phyloP scores from a whole-genome alignment of 1,140 invertebrate species.

The Apis laboriosa region DNA sequence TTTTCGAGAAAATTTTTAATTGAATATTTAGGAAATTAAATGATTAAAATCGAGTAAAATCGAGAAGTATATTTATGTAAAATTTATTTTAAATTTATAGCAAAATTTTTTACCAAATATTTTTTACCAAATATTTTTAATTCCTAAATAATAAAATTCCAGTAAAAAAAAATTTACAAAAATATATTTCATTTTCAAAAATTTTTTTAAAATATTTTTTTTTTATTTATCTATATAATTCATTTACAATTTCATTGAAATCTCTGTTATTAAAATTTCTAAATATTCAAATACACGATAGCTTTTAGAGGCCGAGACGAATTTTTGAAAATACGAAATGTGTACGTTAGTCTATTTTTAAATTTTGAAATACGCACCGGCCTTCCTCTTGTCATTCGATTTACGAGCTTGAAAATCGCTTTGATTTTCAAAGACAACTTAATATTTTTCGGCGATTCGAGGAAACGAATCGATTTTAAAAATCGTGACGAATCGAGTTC shows the following conservation, averaged over 20 bases:
- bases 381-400: conserved; percentile 5
- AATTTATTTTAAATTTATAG: too few species aligned
- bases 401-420: conserved; percentile 32
- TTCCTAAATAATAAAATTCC: neutral
- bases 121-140: neutral
- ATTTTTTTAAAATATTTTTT: neutral
- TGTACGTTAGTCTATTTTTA: conserved; percentile 32
- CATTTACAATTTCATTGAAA: too few species aligned
- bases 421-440: neutral
- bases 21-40: too few species aligned
- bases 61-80: too few species aligned
- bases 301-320: neutral
- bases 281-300: neutral
- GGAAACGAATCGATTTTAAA: neutral
- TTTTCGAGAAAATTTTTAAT: neutral
- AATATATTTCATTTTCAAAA: neutral
- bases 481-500: neutral
- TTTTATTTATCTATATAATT: neutral
- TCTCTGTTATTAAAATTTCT: too few species aligned
- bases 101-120: neutral
- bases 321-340: conserved; percentile 11
- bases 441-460: neutral
- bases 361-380: neutral
- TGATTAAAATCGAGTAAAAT: too few species aligned
- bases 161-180: neutral